Percentiles rank a stretch among this genome's conserved stretches.
Conservation (phyloP, 2,113 vertebrate genomes). For the Oncorhynchus gorbuscha region DNA sequence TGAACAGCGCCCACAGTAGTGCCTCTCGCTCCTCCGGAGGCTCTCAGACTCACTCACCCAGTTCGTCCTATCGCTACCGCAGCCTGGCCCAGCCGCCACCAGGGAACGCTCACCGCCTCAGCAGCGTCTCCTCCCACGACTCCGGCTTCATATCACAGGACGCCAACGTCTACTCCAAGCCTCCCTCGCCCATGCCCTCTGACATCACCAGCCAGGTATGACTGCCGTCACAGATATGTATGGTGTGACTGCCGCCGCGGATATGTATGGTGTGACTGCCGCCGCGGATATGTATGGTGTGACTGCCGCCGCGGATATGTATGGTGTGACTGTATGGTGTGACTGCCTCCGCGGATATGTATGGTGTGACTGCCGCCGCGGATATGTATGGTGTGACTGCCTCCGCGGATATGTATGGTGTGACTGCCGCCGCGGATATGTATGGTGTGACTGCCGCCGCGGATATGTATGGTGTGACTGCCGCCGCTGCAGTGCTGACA, state of each 20-base stretch:
- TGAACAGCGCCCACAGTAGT: constrained; percentile 89
- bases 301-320: too few species aligned
- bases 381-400: background rate
- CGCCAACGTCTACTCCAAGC: constrained; percentile 91
- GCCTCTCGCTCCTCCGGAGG: constrained; percentile 81
- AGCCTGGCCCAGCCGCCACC: constrained; percentile 82
- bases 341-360: too few species aligned
- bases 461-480: background rate
- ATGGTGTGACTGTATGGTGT: too few species aligned
- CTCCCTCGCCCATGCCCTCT: constrained; percentile 94
- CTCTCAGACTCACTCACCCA: constrained; percentile 79
- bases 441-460: background rate
- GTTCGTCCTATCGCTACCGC: constrained; percentile 92
- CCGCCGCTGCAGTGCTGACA: too few species aligned
- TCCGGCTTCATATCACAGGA: constrained; percentile 98
- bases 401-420: background rate
- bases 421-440: background rate
- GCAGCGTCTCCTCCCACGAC: constrained; percentile 96
- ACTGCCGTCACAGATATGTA: background rate
- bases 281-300: too few species aligned
- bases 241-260: too few species aligned
- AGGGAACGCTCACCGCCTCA: constrained; percentile 84
- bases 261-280: too few species aligned
- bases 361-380: background rate
- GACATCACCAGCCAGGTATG: constrained; percentile 98